Evolutionary conservation across 2,888 invertebrate genomes (phyloP), one percentile per base, ranked within the genome.

Genomic region (Autographa pulchrina): DNA sequence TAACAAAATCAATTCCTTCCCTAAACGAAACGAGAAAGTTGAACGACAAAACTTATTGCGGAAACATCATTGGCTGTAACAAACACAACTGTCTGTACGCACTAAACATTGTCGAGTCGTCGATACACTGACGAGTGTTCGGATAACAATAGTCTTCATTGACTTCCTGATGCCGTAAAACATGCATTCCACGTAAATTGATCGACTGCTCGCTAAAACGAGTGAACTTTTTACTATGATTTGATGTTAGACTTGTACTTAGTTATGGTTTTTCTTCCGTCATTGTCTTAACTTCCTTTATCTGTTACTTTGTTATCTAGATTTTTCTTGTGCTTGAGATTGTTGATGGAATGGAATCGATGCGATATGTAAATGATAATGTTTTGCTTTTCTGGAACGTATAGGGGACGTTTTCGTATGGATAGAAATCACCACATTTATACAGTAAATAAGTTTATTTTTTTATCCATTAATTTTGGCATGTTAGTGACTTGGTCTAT

Each of bases 131-230:
- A 3, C 25, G 25, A 77, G 69, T 71, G 68, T n/a, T 63, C 67
- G 62, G 25, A 43, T 43, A 77, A 83, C 84, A 83, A 83, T 81
- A 64, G 70, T 60, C 52, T 52, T 71, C 70, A 69, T 66, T 69
- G 74, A 64, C 84, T 81, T 84, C 83, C 84, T 82, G 58, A 66
- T 5, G 25, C 62, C 14, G 59, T 71, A 83, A 83, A 83, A 84
- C 84, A 78, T 70, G 32, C 60, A 43, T 70, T 72, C 78, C 70
- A 74, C 74, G 70, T 71, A 72, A 77, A 70, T 75, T 72, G 75
- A 70, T 60, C 64, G 18, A 43, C 54, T 72, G 61, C 65, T 62
- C 56, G 68, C 54, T 79, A 72, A 79, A 79, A 62, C 16, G 59
- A 63, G 80, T 18, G 9, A 54, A 41, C 38, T 72, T 78, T 79